Percentiles rank a stretch among this genome's conserved stretches.
Evolutionary conservation across 2,888 invertebrate species (phyloP).

Genomic region (Bellardia pandia): DNA sequence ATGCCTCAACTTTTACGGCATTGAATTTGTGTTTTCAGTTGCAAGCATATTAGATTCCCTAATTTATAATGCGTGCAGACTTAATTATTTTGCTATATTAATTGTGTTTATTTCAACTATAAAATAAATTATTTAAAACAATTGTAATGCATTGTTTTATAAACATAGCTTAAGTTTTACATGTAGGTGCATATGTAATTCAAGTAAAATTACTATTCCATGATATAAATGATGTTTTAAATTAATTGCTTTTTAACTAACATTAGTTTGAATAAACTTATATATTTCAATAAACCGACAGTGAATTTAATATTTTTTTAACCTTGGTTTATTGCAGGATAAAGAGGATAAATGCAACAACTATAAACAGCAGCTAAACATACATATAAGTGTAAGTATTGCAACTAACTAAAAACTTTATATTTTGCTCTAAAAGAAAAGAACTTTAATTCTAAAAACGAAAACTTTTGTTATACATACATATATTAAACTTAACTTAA

Average conservation of each 20-base stretch:
- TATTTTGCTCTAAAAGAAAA: too few relatives aligned
- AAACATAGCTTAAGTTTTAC: neutral
- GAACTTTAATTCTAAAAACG: too few relatives aligned
- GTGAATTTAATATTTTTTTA: slow-evolving; percentile 19
- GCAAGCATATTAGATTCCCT: slow-evolving; percentile 30
- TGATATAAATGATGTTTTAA: neutral
- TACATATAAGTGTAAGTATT: slow-evolving; percentile 16
- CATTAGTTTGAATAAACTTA: too few relatives aligned
- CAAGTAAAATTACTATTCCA: neutral
- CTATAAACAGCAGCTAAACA: neutral
- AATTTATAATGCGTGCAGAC: slow-evolving; percentile 36
- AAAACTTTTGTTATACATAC: too few relatives aligned
- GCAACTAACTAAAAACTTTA: neutral
- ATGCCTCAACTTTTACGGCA: slow-evolving; percentile 18
- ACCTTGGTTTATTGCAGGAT: slow-evolving; percentile 23
- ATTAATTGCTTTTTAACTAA: slow-evolving; percentile 13
- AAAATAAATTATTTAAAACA: slow-evolving; percentile 5
- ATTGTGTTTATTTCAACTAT: slow-evolving; percentile 6
- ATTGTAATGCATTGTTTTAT: neutral
- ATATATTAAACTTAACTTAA: too few relatives aligned
- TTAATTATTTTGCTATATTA: neutral
- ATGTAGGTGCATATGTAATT: neutral
- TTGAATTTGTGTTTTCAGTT: slow-evolving; percentile 4
- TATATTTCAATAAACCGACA: slow-evolving; percentile 2
- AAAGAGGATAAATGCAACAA: neutral